phyloP scores from a whole-genome alignment of 1,140 invertebrate genomes.

The Eurosta solidaginis region DNA sequence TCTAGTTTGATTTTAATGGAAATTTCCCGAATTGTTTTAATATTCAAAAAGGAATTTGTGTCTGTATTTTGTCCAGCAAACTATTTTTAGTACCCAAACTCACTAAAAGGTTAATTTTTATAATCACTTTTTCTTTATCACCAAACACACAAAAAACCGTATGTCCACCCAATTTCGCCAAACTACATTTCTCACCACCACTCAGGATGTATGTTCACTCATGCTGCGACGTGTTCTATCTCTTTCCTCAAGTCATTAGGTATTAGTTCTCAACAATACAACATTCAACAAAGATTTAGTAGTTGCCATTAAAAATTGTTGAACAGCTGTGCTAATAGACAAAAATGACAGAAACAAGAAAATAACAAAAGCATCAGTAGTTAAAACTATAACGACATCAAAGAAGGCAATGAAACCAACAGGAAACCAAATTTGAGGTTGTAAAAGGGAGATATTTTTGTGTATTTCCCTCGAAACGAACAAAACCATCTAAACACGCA shows the following conservation, averaged over 20 bases:
- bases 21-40: too few relatives aligned
- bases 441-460: too few relatives aligned
- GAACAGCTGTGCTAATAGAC: conserved; percentile 23
- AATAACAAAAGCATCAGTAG: conserved; percentile 9
- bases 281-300: not conserved
- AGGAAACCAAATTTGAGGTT: not conserved
- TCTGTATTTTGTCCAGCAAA: too few relatives aligned
- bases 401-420: not conserved
- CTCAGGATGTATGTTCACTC: too few relatives aligned
- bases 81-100: too few relatives aligned
- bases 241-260: not conserved
- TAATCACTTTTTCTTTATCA: too few relatives aligned
- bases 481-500: too few relatives aligned
- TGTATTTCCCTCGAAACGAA: too few relatives aligned
- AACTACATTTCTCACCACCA: not conserved
- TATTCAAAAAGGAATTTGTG: too few relatives aligned
- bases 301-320: conserved; percentile 2
- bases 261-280: not conserved
- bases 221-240: not conserved
- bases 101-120: too few relatives aligned
- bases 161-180: not conserved
- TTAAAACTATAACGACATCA: conserved; percentile 12
- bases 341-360: not conserved
- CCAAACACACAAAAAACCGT: too few relatives aligned
- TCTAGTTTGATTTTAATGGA: too few relatives aligned